Percentiles rank a stretch among this genome's conserved stretches.
Conservation (phyloP, 2,888 invertebrate species). For the Hyalella azteca region DNA sequence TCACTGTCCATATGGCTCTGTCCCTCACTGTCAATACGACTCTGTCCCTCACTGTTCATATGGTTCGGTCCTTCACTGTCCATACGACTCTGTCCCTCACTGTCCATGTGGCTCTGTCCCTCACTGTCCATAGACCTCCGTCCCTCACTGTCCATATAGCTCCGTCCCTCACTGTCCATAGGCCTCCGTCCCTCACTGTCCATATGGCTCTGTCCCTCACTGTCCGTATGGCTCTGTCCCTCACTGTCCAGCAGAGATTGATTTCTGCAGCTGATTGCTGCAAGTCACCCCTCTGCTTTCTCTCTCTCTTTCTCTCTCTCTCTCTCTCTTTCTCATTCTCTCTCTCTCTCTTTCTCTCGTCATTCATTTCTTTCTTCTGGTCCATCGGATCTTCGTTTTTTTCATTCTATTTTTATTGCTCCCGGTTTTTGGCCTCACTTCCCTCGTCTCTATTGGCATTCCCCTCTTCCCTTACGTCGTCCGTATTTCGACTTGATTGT, state of each 20-base stretch:
- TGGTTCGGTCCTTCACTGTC: no score
- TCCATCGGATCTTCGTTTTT: not conserved
- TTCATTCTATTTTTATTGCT: not conserved
- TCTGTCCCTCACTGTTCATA: no score
- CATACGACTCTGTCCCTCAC: no score
- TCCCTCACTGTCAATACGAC: no score
- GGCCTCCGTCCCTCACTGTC: not conserved
- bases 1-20: no score
- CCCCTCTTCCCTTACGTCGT: no score
- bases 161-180: not conserved
- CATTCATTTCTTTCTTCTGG: not conserved
- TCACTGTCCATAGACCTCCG: no score
- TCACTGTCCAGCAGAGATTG: not conserved
- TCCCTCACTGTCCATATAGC: not conserved
- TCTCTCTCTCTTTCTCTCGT: not conserved
- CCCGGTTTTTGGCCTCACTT: not conserved
- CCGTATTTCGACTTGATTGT: no score
- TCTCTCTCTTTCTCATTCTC: not conserved
- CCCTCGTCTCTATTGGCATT: not conserved
- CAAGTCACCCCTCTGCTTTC: constrained; percentile 8
- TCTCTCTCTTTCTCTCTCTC: constrained; percentile 28
- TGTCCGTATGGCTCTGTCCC: constrained; percentile 10
- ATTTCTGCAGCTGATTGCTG: constrained; percentile 19
- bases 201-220: constrained; percentile 7
- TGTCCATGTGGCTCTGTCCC: no score